These are phyloP conservation scores for Pollenia griseotomentosa DNA, from an alignment of 2,888 invertebrate genomes.

Conservation along the genomic window DNA sequence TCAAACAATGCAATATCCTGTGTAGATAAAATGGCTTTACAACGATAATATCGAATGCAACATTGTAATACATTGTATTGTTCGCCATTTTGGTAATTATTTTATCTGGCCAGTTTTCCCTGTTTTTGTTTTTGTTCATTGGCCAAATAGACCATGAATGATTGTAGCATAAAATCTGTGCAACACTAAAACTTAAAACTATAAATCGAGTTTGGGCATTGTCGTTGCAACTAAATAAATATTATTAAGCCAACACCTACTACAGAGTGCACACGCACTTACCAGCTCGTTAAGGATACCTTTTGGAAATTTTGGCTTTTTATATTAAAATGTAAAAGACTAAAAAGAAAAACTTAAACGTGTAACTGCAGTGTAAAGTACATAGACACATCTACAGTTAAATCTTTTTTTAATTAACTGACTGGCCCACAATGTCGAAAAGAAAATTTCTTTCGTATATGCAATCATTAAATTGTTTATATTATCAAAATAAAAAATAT, in stretches of 20 bases:
- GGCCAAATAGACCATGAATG: constrained; percentile 58
- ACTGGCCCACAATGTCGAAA: too few relatives aligned
- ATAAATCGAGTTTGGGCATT: constrained; percentile 40
- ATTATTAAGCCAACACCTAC: constrained; percentile 24
- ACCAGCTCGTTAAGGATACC: background rate
- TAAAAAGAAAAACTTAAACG: too few relatives aligned
- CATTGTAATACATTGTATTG: constrained; percentile 36
- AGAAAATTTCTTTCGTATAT: too few relatives aligned
- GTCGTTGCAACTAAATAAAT: constrained; percentile 13
- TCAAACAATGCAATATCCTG: constrained; percentile 70
- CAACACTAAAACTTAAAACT: constrained; percentile 52
- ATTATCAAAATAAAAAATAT: too few relatives aligned
- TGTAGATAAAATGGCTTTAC: constrained; percentile 51
- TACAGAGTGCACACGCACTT: background rate
- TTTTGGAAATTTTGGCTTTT: background rate
- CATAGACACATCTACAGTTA: too few relatives aligned
- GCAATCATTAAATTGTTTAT: too few relatives aligned
- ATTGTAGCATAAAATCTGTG: constrained; percentile 65
- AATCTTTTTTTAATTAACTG: too few relatives aligned
- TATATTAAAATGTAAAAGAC: too few relatives aligned
- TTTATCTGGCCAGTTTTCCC: constrained; percentile 29
- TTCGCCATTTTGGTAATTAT: constrained; percentile 44
- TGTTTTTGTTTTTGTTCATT: constrained; percentile 34
- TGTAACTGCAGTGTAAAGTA: too few relatives aligned
- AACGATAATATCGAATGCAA: constrained; percentile 52